A percentile compares a stretch with the other conserved stretches of the same genome.
Conservation (phyloP, 92 coral and sea anemone species). For the Zoanthus sansibaricus region DNA sequence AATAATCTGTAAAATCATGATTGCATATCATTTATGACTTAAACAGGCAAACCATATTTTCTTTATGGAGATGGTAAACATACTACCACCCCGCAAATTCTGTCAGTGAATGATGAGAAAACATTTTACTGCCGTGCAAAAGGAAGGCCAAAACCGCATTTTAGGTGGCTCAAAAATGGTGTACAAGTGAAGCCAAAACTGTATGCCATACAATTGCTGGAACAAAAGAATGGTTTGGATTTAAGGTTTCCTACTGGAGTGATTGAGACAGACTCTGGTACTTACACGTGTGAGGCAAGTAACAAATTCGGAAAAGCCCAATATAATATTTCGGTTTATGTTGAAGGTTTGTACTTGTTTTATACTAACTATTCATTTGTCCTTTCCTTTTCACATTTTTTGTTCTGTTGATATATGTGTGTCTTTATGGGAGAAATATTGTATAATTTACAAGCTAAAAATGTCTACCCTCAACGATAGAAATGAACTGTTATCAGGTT, state of each 20-base stretch:
- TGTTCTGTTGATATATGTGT: background rate
- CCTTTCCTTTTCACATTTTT: background rate
- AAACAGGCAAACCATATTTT: constrained; percentile 28
- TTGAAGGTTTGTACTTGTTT: background rate
- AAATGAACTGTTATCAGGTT: too few species aligned
- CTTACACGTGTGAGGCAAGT: constrained; percentile 29
- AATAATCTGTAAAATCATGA: too few species aligned
- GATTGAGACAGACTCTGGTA: constrained; percentile 19
- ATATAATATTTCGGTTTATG: background rate
- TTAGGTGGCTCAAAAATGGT: constrained; percentile 41
- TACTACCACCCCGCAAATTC: constrained; percentile 20
- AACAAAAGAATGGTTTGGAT: constrained; percentile 9
- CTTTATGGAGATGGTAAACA: constrained; percentile 21
- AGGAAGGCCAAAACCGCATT: constrained; percentile 36
- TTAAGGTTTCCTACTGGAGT: background rate
- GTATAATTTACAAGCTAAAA: too few species aligned
- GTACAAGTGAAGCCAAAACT: background rate
- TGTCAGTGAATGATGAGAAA: background rate
- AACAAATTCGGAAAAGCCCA: constrained; percentile 5
- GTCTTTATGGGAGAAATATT: background rate
- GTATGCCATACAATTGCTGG: background rate
- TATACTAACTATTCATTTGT: background rate
- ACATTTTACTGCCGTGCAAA: constrained; percentile 22
- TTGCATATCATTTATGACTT: too few species aligned
- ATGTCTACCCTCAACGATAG: too few species aligned